These are phyloP conservation scores for Xestia xanthographa DNA, from an alignment of 2,888 invertebrate genomes.

Conservation along the genomic window DNA sequence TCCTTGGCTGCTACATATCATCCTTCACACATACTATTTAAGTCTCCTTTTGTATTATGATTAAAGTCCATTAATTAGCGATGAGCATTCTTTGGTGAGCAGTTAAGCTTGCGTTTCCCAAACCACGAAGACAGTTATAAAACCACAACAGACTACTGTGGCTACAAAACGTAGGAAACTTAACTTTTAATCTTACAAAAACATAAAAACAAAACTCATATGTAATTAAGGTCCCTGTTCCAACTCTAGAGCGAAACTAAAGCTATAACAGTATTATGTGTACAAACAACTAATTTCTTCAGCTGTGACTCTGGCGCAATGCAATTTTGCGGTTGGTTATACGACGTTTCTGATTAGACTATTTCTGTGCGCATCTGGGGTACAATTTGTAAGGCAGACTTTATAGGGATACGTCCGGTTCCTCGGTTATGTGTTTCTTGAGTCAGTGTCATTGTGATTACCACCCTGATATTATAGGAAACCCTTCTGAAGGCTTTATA, in stretches of 20 bases:
- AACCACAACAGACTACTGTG: background rate
- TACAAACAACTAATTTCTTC: constrained; percentile 22
- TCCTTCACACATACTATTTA: no score
- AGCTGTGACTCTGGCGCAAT: background rate
- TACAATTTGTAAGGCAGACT: background rate
- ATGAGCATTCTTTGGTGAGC: no score
- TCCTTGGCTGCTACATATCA: no score
- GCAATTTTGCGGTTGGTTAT: constrained; percentile 16
- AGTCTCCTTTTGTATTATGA: no score
- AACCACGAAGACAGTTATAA: background rate
- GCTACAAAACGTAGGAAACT: background rate
- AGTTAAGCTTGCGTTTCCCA: no score
- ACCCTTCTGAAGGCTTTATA: background rate
- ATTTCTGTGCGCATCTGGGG: constrained; percentile 25
- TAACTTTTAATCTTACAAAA: constrained; percentile 20
- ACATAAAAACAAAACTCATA: constrained; percentile 20
- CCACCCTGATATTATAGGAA: background rate
- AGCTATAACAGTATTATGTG: background rate
- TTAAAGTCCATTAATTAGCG: background rate
- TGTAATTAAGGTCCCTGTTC: constrained; percentile 9
- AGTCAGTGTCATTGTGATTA: background rate
- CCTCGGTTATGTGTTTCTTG: background rate
- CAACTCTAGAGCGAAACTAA: constrained; percentile 16
- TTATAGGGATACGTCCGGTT: background rate
- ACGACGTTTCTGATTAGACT: background rate